These are phyloP conservation scores for Heliconius himera DNA, from an alignment of 1,140 invertebrate genomes.

Conservation along the genomic window DNA sequence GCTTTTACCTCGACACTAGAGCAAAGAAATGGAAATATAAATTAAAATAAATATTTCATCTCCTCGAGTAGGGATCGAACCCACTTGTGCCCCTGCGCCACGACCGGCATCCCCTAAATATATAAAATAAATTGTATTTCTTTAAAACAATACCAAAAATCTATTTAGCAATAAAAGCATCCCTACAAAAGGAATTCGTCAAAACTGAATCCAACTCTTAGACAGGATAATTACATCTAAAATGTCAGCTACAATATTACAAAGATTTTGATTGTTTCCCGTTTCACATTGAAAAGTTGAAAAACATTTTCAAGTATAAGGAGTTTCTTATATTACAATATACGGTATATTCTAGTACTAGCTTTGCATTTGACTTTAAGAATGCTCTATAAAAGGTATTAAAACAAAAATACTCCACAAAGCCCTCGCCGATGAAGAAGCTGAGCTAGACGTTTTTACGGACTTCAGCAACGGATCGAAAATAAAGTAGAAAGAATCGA, in stretches of 20 bases:
- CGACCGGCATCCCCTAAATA: too few relatives aligned
- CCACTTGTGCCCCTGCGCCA: too few relatives aligned
- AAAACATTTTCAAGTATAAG: constrained; percentile 12
- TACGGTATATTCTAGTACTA: constrained; percentile 15
- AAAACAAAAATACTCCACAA: constrained; percentile 58
- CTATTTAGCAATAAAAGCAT: neutral
- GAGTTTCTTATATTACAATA: constrained; percentile 11
- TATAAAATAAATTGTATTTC: too few relatives aligned
- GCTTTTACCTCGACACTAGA: too few relatives aligned
- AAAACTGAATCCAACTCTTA: neutral
- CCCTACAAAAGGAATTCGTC: neutral
- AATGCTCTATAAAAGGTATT: constrained; percentile 46
- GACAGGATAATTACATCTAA: neutral
- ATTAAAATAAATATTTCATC: too few relatives aligned
- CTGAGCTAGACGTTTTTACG: constrained; percentile 70
- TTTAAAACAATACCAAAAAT: too few relatives aligned
- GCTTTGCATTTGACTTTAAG: constrained; percentile 45
- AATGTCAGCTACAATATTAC: neutral
- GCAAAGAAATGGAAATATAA: too few relatives aligned
- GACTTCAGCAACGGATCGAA: constrained; percentile 71
- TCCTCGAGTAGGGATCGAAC: too few relatives aligned
- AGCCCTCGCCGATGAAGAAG: constrained; percentile 55
- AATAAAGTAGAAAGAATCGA: constrained; percentile 79
- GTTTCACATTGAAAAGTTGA: neutral
- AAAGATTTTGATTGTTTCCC: constrained; percentile 3